Conservation (phyloP, 2,113 vertebrate genomes). For the Callorhinus ursinus region DNA sequence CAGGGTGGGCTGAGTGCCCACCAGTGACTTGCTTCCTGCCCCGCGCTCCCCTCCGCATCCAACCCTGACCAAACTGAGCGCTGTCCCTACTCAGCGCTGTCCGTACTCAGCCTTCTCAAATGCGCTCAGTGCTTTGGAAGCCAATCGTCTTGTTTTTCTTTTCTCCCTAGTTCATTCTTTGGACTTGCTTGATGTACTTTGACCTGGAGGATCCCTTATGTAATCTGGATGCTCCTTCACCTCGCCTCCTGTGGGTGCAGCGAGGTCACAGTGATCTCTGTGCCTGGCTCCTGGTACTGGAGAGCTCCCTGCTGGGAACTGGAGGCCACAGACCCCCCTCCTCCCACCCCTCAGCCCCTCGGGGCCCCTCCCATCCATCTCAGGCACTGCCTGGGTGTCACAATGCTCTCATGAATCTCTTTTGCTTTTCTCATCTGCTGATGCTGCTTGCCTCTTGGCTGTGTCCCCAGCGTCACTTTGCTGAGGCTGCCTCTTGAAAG, state of each 20-base stretch:
- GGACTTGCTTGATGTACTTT: constrained; percentile 3
- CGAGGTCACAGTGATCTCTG: background rate
- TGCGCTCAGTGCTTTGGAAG: background rate
- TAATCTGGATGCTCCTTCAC: background rate
- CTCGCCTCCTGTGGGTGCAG: background rate
- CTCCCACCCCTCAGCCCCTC: background rate
- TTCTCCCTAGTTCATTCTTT: background rate
- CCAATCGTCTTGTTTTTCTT: background rate
- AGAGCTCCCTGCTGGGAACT: background rate
- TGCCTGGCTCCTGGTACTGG: background rate
- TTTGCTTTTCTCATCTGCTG: background rate
- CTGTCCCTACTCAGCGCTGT: background rate
- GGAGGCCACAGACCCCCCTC: rapidly evolving
- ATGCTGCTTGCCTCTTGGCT: background rate
- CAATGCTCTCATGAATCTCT: background rate
- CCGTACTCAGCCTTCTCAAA: background rate
- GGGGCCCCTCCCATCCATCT: background rate
- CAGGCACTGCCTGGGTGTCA: background rate
- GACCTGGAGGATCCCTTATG: background rate
- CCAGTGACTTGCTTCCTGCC: background rate
- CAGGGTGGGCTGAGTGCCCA: background rate
- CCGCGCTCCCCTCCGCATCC: background rate
- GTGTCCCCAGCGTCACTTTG: rapidly evolving
- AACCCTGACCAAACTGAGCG: background rate
- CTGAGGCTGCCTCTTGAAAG: background rate